Conservation (phyloP, 2,888 invertebrate species). For the Gandaritis pyraliata region DNA sequence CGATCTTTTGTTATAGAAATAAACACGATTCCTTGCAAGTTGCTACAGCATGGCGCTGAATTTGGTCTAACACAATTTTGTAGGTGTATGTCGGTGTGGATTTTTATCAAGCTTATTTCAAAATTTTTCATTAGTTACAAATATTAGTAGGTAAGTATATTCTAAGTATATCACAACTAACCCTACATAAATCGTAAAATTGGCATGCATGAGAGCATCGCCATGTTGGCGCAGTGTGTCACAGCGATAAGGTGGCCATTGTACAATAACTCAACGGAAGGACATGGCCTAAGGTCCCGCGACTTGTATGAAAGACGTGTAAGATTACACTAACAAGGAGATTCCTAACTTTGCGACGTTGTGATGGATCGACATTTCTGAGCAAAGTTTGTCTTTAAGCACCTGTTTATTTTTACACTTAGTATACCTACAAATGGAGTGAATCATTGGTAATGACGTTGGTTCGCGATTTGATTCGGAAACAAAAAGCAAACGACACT, state of each 20-base stretch:
- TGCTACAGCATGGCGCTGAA: too few species aligned
- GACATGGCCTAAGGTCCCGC: constrained; percentile 19
- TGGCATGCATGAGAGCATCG: constrained; percentile 44
- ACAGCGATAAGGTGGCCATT: constrained; percentile 39
- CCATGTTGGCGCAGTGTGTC: constrained; percentile 43
- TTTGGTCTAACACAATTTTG: too few species aligned
- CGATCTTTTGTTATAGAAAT: too few species aligned
- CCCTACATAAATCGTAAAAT: constrained; percentile 43
- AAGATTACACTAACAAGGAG: constrained; percentile 24
- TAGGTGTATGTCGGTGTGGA: too few species aligned
- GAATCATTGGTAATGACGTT: too few species aligned
- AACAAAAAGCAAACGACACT: too few species aligned
- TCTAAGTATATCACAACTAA: constrained; percentile 39
- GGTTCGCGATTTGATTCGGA: too few species aligned
- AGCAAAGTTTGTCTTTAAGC: neutral
- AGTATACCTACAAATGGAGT: too few species aligned
- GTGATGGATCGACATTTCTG: constrained; percentile 4
- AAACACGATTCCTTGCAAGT: too few species aligned
- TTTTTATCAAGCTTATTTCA: too few species aligned
- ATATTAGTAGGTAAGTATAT: too few species aligned
- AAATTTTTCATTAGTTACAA: too few species aligned
- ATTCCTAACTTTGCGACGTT: constrained; percentile 4
- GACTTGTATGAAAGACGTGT: constrained; percentile 18
- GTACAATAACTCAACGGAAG: constrained; percentile 38
- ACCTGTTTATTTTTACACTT: neutral